These are phyloP conservation scores for Gambelia wislizenii DNA, from an alignment of 2,797 vertebrate genomes.

Conservation along the genomic window DNA sequence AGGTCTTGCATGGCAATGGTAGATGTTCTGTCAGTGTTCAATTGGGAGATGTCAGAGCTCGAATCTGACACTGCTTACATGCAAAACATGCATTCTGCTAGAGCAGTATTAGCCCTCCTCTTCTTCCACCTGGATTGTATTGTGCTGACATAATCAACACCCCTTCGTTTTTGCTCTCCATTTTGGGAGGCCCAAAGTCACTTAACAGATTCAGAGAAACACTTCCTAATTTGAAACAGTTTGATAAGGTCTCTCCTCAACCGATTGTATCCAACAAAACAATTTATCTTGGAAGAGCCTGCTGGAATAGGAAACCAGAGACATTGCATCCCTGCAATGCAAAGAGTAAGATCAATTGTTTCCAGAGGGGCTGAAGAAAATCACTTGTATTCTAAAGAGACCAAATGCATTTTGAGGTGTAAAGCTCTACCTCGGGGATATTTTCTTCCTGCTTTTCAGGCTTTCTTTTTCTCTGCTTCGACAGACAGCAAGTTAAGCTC, in stretches of 20 bases:
- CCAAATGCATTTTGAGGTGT: background rate
- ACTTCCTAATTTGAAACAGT: background rate
- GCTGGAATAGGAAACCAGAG: background rate
- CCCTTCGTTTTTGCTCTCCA: background rate
- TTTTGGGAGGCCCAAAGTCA: background rate
- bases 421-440: background rate
- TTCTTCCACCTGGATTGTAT: background rate
- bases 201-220: background rate
- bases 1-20: background rate
- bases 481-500: background rate
- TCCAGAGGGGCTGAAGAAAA: background rate
- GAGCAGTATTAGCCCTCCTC: background rate
- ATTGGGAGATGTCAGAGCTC: background rate
- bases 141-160: background rate
- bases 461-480: background rate
- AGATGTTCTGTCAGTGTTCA: background rate
- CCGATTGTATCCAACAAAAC: background rate
- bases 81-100: background rate
- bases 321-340: background rate
- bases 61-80: background rate
- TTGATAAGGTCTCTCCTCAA: background rate
- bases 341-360: slow-evolving; percentile 12
- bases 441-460: background rate
- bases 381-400: background rate
- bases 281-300: slow-evolving; percentile 2